phyloP scores from a whole-genome alignment of 2,888 invertebrate species.

The Apantesis nais region DNA sequence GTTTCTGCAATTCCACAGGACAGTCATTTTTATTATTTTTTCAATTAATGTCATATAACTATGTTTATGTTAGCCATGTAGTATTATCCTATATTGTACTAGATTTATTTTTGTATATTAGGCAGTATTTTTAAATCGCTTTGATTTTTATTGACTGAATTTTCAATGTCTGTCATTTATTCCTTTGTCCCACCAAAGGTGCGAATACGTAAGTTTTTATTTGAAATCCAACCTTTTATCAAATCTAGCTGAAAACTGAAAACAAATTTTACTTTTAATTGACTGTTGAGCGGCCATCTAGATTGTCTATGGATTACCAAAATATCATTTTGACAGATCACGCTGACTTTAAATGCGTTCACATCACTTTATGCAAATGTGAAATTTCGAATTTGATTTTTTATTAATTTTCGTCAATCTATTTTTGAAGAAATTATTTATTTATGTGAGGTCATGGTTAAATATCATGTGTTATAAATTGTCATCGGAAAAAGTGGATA shows the following conservation, averaged over 20 bases:
- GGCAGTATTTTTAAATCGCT: too few species aligned
- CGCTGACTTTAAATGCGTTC: constrained; percentile 62
- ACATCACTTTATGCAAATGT: constrained; percentile 69
- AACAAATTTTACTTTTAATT: constrained; percentile 39
- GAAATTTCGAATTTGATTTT: constrained; percentile 80
- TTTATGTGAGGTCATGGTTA: constrained; percentile 76
- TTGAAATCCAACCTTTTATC: constrained; percentile 19
- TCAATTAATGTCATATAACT: too few species aligned
- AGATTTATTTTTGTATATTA: too few species aligned
- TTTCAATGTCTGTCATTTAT: background rate
- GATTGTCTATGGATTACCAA: constrained; percentile 44
- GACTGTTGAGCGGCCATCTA: constrained; percentile 38
- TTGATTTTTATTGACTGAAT: background rate
- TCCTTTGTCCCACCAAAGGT: background rate
- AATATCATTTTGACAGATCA: constrained; percentile 52
- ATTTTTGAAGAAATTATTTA: constrained; percentile 84
- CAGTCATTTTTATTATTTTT: too few species aligned
- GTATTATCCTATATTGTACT: too few species aligned
- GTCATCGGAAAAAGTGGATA: constrained; percentile 57
- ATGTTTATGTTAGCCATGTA: too few species aligned
- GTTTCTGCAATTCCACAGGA: too few species aligned
- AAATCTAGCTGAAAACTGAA: constrained; percentile 14
- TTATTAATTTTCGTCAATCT: constrained; percentile 80
- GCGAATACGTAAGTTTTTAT: background rate
- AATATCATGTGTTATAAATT: constrained; percentile 82